These are phyloP conservation scores for Heliconius ethilla DNA, from an alignment of 2,888 invertebrate genomes.

Conservation along the genomic window DNA sequence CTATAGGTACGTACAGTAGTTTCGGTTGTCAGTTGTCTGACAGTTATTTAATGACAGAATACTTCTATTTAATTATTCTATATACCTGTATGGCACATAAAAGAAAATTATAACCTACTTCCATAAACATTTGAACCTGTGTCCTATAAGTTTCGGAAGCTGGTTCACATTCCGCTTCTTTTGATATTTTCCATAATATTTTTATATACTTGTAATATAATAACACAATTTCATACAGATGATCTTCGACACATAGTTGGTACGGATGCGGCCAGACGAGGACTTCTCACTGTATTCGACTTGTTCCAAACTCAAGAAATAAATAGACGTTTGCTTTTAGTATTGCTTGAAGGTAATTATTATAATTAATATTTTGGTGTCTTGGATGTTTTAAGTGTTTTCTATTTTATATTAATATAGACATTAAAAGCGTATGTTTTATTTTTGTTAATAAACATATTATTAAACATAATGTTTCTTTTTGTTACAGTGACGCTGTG, in stretches of 20 bases:
- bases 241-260: slow-evolving; percentile 95
- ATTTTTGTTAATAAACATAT: not conserved
- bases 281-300: slow-evolving; percentile 91
- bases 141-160: not conserved
- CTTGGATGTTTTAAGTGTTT: too few species aligned
- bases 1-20: too few species aligned
- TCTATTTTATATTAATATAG: too few species aligned
- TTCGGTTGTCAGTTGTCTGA: too few species aligned
- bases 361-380: too few species aligned
- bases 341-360: slow-evolving; percentile 88
- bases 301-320: slow-evolving; percentile 93
- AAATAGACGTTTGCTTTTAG: slow-evolving; percentile 91
- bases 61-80: too few species aligned
- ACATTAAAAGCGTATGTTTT: too few species aligned
- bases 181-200: not conserved
- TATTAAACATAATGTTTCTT: not conserved
- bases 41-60: too few species aligned
- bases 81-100: too few species aligned
- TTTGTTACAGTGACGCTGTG: slow-evolving; percentile 78
- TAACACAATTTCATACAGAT: slow-evolving; percentile 78
- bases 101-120: too few species aligned
- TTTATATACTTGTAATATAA: slow-evolving; percentile 1
- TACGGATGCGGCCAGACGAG: slow-evolving; percentile 91
- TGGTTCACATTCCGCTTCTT: too few species aligned
- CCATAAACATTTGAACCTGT: too few species aligned